Evolutionary conservation across 2,888 invertebrate genomes (phyloP).

Genomic region (Stenoptilia bipunctidactyla): DNA sequence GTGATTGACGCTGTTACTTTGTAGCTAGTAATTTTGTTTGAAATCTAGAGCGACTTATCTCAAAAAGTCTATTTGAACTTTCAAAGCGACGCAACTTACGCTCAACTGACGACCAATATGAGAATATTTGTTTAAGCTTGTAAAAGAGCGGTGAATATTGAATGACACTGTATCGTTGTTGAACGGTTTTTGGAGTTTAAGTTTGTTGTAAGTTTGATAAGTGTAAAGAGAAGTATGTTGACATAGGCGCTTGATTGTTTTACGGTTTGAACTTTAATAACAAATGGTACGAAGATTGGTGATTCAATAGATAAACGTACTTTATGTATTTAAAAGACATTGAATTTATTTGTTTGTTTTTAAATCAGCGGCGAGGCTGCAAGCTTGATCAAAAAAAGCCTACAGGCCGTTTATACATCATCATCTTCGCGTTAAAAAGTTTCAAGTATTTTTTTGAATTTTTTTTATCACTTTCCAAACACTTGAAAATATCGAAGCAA

Average conservation of each 20-base stretch:
- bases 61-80: background rate
- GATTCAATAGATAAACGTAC: no score
- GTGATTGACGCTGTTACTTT: conserved; percentile 64
- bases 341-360: no score
- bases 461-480: no score
- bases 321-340: no score
- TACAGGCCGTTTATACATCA: no score
- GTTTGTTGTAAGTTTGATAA: conserved; percentile 12
- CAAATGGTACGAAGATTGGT: no score
- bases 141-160: background rate
- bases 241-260: conserved; percentile 34
- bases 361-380: no score
- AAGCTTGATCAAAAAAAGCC: no score
- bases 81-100: conserved; percentile 29
- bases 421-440: no score
- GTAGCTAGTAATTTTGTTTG: conserved; percentile 68
- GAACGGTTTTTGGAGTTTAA: background rate
- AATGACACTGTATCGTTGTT: conserved; percentile 1
- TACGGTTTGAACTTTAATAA: conserved; percentile 18
- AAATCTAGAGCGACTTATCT: conserved; percentile 43
- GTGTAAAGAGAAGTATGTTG: conserved; percentile 38
- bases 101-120: conserved; percentile 14
- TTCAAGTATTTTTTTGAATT: no score
- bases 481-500: no score
- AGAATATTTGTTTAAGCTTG: background rate